These are phyloP conservation scores for Lepus timidus DNA, from an alignment of 2,113 vertebrate genomes.

Conservation along the genomic window DNA sequence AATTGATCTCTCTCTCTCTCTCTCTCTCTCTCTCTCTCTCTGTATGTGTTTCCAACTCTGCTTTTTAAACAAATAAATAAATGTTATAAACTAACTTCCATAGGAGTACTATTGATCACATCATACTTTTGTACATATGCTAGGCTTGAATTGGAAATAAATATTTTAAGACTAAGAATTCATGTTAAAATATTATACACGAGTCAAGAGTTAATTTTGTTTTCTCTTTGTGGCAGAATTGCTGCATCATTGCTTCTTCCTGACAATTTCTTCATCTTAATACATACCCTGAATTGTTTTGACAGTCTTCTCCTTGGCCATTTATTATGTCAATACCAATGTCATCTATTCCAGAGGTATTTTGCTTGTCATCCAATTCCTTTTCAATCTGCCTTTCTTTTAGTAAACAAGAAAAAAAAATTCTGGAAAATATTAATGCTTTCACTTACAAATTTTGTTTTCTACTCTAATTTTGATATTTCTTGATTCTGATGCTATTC, in stretches of 20 bases:
- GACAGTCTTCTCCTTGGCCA: constrained; percentile 43
- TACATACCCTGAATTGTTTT: neutral
- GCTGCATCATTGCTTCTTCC: neutral
- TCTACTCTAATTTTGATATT: neutral
- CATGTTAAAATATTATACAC: neutral
- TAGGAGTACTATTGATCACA: neutral
- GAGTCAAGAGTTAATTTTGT: neutral
- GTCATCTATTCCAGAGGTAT: constrained; percentile 42
- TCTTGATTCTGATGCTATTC: neutral
- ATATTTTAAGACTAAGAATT: neutral
- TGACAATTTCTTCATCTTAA: constrained; percentile 18
- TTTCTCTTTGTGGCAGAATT: neutral
- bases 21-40: no score
- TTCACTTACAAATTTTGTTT: neutral
- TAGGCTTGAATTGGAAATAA: neutral
- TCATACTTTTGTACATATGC: neutral
- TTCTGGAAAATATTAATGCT: neutral
- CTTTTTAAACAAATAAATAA: no score
- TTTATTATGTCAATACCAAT: constrained; percentile 35
- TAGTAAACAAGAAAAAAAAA: neutral
- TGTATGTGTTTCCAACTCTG: no score
- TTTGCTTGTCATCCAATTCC: constrained; percentile 41
- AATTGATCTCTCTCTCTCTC: no score
- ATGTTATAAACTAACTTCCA: no score
- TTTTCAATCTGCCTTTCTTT: constrained; percentile 59